phyloP scores from a whole-genome alignment of 2,888 invertebrate genomes.

The Drosophila diplacantha region DNA sequence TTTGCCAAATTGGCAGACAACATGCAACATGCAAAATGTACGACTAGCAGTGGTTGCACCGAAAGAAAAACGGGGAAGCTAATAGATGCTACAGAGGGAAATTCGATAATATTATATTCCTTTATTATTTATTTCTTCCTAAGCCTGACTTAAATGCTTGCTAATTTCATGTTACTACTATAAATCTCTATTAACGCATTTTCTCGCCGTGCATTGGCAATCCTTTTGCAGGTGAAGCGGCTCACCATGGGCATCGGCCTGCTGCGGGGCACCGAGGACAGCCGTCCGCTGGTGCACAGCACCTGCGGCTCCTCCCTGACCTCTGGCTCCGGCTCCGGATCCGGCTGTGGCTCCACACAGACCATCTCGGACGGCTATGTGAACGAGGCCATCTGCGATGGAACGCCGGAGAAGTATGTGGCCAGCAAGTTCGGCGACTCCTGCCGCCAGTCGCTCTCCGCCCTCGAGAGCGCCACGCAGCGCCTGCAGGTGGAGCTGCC shows the following conservation, averaged over 20 bases:
- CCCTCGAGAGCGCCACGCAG: conserved; percentile 74
- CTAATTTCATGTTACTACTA: neutral
- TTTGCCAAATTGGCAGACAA: conserved; percentile 52
- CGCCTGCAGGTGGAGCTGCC: conserved; percentile 74
- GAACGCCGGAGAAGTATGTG: conserved; percentile 78
- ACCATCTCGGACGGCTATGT: conserved; percentile 88
- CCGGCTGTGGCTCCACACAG: conserved; percentile 79
- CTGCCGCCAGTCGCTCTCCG: conserved; percentile 77
- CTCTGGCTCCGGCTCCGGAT: conserved; percentile 75
- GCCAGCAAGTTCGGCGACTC: conserved; percentile 78
- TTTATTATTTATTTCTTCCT: neutral
- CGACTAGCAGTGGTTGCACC: conserved; percentile 6
- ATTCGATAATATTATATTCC: too few species aligned
- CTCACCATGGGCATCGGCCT: conserved; percentile 89
- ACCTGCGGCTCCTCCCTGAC: conserved; percentile 81
- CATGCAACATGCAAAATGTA: conserved; percentile 44
- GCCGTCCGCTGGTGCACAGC: conserved; percentile 86
- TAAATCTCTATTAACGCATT: neutral
- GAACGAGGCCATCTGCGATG: conserved; percentile 86
- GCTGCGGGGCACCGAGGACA: conserved; percentile 84
- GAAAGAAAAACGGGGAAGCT: neutral
- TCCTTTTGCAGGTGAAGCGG: conserved; percentile 80
- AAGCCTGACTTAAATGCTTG: neutral
- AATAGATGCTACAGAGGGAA: neutral
- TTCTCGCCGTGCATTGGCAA: conserved; percentile 5